Percentiles rank a stretch among this genome's conserved stretches.
phyloP scores from a whole-genome alignment of 2,113 vertebrate species.

The Microtus montanus region DNA sequence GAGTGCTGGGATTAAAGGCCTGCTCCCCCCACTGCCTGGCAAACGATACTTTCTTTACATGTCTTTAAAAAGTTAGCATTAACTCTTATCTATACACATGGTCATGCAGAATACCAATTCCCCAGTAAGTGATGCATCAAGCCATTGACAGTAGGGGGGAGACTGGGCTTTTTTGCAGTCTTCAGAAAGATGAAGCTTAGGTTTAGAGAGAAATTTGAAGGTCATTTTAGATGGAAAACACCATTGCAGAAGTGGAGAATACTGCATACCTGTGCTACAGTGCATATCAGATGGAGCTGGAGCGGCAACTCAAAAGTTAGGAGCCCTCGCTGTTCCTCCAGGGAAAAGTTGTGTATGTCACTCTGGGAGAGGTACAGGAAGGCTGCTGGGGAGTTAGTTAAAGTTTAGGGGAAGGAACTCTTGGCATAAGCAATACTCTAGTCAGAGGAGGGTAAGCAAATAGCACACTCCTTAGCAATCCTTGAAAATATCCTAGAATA shows the following conservation, averaged over 20 bases:
- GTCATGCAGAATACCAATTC: background rate
- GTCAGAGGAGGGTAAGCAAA: background rate
- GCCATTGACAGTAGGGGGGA: background rate
- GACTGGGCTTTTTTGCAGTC: background rate
- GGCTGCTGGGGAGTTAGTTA: background rate
- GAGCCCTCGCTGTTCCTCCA: background rate
- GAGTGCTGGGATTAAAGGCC: too few species aligned
- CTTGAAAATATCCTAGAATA: background rate
- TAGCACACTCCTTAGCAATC: background rate
- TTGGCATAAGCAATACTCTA: background rate
- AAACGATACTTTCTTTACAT: background rate
- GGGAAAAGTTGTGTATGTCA: background rate
- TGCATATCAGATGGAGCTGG: background rate
- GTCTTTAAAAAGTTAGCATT: background rate
- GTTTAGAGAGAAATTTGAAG: background rate
- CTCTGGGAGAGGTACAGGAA: background rate
- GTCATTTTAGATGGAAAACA: background rate
- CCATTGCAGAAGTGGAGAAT: background rate
- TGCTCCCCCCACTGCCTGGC: fast-evolving
- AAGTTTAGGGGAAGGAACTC: background rate
- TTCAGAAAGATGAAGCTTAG: background rate
- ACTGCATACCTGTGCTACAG: background rate
- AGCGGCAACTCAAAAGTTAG: background rate
- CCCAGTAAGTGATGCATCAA: background rate
- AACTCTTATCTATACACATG: background rate